These are phyloP conservation scores for Holothuria scabra DNA, from an alignment of 53 echinoderm and acorn worm species.

Conservation along the genomic window DNA sequence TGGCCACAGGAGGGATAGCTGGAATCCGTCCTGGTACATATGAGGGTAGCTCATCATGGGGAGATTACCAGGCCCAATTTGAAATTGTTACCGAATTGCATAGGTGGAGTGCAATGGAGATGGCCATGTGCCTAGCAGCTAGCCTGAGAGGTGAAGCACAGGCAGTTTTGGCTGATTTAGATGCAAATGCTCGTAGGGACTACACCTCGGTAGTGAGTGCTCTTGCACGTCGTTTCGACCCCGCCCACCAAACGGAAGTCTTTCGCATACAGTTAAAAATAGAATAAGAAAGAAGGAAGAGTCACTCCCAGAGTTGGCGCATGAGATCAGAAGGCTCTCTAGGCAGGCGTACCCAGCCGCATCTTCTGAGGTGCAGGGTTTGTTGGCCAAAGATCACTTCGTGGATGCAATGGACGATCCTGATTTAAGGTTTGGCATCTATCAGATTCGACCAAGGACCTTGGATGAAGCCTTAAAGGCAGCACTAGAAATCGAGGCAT, in stretches of 20 bases:
- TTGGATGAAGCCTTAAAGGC: slow-evolving; percentile 49
- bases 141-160: slow-evolving; percentile 34
- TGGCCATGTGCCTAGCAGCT: slow-evolving; percentile 54
- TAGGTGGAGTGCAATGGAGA: slow-evolving; percentile 28
- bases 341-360: slow-evolving; percentile 42
- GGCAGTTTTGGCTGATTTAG: slow-evolving; percentile 7
- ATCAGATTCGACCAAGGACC: not conserved
- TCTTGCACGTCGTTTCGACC: slow-evolving; percentile 35
- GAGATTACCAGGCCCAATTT: slow-evolving; percentile 52
- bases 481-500: slow-evolving; percentile 41
- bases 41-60: slow-evolving; percentile 46
- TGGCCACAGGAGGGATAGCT: too few relatives aligned
- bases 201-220: slow-evolving; percentile 3
- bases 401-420: slow-evolving; percentile 53
- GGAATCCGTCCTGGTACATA: slow-evolving; percentile 10
- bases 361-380: not conserved
- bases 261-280: slow-evolving; percentile 38
- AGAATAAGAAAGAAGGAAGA: not conserved
- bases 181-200: not conserved
- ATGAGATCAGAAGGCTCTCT: not conserved
- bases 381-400: slow-evolving; percentile 47
- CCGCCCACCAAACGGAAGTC: slow-evolving; percentile 31
- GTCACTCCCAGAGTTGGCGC: slow-evolving; percentile 48
- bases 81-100: slow-evolving; percentile 49
- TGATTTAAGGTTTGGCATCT: slow-evolving; percentile 22